phyloP scores from a whole-genome alignment of 2,888 invertebrate genomes.

The Rhorus exstirpatorius region DNA sequence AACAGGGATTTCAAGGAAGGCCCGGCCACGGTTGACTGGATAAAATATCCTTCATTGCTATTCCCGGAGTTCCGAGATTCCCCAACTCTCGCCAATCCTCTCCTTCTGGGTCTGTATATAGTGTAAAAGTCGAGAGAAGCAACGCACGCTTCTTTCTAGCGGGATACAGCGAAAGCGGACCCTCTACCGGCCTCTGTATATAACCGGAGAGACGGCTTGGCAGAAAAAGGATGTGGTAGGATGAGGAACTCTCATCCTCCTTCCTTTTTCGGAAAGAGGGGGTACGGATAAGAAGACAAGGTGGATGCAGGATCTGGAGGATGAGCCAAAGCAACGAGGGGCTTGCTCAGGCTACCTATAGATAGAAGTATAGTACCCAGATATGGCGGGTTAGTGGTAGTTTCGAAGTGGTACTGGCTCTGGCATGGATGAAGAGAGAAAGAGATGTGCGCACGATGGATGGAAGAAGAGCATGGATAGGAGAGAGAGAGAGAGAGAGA shows the following conservation, averaged over 20 bases:
- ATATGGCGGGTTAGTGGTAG: slow-evolving; percentile 39
- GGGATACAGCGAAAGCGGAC: slow-evolving; percentile 44
- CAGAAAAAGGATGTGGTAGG: slow-evolving; percentile 63
- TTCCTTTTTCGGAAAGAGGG: slow-evolving; percentile 55
- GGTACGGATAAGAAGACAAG: slow-evolving; percentile 64
- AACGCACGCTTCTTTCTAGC: slow-evolving; percentile 17
- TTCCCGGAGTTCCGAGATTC: slow-evolving; percentile 77
- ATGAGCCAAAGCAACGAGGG: slow-evolving; percentile 65
- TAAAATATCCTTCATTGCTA: slow-evolving; percentile 82
- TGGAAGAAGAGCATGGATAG: slow-evolving; percentile 30
- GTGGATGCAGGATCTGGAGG: slow-evolving; percentile 47
- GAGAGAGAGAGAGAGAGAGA: too few species aligned
- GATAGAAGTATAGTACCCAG: slow-evolving; percentile 35
- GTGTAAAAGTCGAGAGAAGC: slow-evolving; percentile 28
- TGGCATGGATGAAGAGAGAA: slow-evolving; percentile 34
- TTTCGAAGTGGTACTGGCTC: slow-evolving; percentile 44
- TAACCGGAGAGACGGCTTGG: slow-evolving; percentile 44
- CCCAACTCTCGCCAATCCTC: slow-evolving; percentile 59
- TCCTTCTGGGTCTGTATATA: slow-evolving; percentile 21
- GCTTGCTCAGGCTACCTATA: slow-evolving; percentile 49
- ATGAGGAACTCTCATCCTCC: slow-evolving; percentile 46
- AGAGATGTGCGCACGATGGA: slow-evolving; percentile 60
- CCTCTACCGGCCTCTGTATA: slow-evolving; percentile 36
- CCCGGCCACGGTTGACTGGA: slow-evolving; percentile 79
- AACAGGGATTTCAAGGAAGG: slow-evolving; percentile 82